Evolutionary conservation across 2,888 invertebrate genomes (phyloP).

Genomic region (Limenitis camilla): DNA sequence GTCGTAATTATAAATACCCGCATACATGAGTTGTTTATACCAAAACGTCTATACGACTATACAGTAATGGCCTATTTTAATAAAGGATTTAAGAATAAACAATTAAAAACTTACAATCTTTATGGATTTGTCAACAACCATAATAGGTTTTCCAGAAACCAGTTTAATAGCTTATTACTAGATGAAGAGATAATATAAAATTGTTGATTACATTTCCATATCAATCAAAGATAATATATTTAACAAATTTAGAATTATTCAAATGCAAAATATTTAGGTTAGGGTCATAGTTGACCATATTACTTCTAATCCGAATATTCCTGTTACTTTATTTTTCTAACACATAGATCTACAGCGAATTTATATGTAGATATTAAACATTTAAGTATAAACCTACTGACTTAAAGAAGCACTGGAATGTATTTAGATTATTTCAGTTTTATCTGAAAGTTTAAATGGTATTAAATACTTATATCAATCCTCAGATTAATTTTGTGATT

Average conservation of each 20-base stretch:
- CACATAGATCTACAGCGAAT: conserved; percentile 5
- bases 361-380: conserved; percentile 6
- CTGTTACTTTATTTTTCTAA: conserved; percentile 8
- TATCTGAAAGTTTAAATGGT: background rate
- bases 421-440: conserved; percentile 22
- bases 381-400: conserved; percentile 41
- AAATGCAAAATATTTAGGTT: background rate
- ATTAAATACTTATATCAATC: no score
- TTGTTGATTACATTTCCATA: conserved; percentile 21
- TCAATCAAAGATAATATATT: background rate
- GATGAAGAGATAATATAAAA: conserved; percentile 9
- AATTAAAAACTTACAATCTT: no score
- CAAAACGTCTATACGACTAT: no score
- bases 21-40: no score
- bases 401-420: conserved; percentile 51
- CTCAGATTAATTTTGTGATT: no score
- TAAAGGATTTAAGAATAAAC: no score
- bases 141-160: no score
- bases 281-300: background rate
- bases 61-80: no score
- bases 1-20: no score
- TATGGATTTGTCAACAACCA: conserved; percentile 14
- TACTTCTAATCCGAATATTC: conserved; percentile 7
- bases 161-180: no score
- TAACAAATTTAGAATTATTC: conserved; percentile 1